These are phyloP conservation scores for Empis livida DNA, from an alignment of 2,888 invertebrate species.

Conservation along the genomic window DNA sequence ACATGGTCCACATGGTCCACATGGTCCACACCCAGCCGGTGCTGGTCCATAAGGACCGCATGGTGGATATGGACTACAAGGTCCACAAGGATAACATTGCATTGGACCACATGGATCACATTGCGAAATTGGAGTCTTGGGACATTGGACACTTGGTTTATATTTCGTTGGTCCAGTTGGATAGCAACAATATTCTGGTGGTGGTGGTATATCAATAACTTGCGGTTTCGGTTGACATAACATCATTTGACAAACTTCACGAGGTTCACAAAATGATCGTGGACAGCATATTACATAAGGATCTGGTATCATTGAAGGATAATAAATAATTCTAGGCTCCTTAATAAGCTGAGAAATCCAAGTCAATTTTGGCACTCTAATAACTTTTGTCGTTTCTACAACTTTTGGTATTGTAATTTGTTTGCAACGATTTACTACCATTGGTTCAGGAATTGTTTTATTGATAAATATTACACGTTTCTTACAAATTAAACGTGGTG, in stretches of 20 bases:
- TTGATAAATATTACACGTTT: constrained; percentile 30
- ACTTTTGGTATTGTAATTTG: constrained; percentile 29
- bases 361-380: constrained; percentile 26
- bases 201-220: constrained; percentile 29
- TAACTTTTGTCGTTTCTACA: constrained; percentile 27
- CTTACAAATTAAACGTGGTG: constrained; percentile 27
- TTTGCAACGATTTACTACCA: constrained; percentile 27
- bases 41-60: constrained; percentile 18
- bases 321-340: constrained; percentile 29
- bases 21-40: constrained; percentile 14
- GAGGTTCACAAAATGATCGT: constrained; percentile 26
- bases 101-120: constrained; percentile 21
- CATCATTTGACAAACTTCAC: constrained; percentile 29
- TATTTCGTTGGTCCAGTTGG: constrained; percentile 27
- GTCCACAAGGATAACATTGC: constrained; percentile 21
- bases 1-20: constrained; percentile 17
- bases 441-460: constrained; percentile 26
- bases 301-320: constrained; percentile 28
- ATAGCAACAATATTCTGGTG: constrained; percentile 28
- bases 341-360: constrained; percentile 30
- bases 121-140: constrained; percentile 22
- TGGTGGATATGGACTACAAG: constrained; percentile 19
- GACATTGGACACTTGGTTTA: constrained; percentile 24
- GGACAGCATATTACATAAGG: constrained; percentile 30
- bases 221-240: constrained; percentile 32